phyloP scores from a whole-genome alignment of 2,888 invertebrate genomes.

The Pantelozetes paolii region DNA sequence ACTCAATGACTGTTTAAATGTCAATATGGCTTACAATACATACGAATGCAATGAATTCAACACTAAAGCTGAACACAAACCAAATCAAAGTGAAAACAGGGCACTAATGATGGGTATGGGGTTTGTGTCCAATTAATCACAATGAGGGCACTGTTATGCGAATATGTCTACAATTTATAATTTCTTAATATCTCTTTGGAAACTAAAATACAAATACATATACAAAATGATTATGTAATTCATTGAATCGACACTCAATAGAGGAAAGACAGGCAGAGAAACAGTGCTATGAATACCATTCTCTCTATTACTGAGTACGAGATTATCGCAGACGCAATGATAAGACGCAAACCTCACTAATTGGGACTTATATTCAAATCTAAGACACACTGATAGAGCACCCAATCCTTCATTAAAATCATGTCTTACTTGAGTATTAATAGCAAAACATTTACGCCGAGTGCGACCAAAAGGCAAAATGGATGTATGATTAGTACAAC shows the following conservation, averaged over 20 bases:
- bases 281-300: not conserved
- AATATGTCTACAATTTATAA: constrained; percentile 19
- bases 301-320: not conserved
- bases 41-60: not conserved
- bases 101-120: not conserved
- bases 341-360: constrained; percentile 6
- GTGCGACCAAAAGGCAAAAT: constrained; percentile 10
- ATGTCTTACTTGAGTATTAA: constrained; percentile 25
- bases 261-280: not conserved
- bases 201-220: constrained; percentile 30
- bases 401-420: not conserved
- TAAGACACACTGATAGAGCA: not conserved
- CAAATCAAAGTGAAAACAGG: not conserved
- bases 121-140: constrained; percentile 14
- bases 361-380: not conserved
- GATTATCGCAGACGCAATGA: not conserved
- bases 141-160: constrained; percentile 27
- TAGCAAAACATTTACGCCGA: not conserved
- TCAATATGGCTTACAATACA: constrained; percentile 24
- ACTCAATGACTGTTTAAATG: constrained; percentile 13
- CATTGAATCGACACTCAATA: not conserved
- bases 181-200: constrained; percentile 21
- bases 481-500: constrained; percentile 20
- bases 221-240: constrained; percentile 29
- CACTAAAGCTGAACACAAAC: not conserved